These are phyloP conservation scores for Martes martes DNA, from an alignment of 2,113 vertebrate genomes.

Conservation along the genomic window DNA sequence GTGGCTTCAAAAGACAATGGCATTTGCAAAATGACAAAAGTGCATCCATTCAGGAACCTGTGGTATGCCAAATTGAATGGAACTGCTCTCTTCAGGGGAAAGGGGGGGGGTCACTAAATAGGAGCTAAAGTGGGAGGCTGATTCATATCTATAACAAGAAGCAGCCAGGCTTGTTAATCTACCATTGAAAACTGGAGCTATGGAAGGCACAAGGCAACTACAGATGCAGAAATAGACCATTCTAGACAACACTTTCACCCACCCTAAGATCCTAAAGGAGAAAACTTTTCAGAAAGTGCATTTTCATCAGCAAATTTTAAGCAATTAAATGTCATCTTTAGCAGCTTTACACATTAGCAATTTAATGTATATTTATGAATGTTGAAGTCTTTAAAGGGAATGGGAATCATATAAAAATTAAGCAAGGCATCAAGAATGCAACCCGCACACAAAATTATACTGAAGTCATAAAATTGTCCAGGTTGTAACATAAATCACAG, in stretches of 20 bases:
- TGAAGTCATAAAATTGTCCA: background rate
- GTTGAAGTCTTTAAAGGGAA: background rate
- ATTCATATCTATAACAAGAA: background rate
- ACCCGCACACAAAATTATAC: background rate
- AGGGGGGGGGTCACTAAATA: background rate
- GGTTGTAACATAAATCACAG: background rate
- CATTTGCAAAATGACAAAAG: constrained; percentile 44
- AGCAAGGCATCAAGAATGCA: background rate
- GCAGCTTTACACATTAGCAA: background rate
- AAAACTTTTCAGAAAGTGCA: background rate
- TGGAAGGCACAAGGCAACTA: background rate
- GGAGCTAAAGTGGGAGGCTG: background rate
- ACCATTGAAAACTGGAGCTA: background rate
- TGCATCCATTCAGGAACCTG: background rate
- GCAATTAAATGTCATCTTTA: constrained; percentile 32
- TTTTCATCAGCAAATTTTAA: constrained; percentile 25
- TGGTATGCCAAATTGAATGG: background rate
- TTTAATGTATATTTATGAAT: constrained; percentile 33
- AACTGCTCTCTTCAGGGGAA: background rate
- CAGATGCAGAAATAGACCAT: background rate
- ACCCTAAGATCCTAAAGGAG: background rate
- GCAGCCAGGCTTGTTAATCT: background rate
- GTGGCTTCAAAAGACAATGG: constrained; percentile 44
- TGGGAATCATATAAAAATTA: background rate
- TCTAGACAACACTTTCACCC: background rate